Percentiles rank a stretch among this genome's conserved stretches.
These are phyloP conservation scores for Clinocottus analis DNA, from an alignment of 2,113 vertebrate genomes.

Conservation along the genomic window DNA sequence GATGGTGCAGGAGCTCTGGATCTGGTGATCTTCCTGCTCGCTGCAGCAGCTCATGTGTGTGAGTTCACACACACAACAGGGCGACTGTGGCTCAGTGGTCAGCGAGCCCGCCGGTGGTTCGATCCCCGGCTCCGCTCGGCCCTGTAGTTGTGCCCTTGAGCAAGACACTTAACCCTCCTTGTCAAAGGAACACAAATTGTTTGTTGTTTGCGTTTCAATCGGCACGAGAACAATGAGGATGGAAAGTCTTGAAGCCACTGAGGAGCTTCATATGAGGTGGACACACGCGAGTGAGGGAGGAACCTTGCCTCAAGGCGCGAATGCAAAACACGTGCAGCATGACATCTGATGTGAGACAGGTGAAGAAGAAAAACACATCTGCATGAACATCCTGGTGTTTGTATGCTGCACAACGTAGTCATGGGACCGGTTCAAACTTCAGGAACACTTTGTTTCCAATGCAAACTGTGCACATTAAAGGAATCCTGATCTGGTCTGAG, in stretches of 20 bases:
- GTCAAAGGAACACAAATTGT: too few species aligned
- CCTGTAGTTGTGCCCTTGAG: too few species aligned
- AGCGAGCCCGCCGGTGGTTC: too few species aligned
- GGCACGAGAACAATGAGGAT: too few species aligned
- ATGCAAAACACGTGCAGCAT: background rate
- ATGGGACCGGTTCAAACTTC: background rate
- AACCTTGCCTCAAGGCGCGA: background rate
- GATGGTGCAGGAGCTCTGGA: conserved; percentile 12
- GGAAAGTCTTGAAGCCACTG: background rate
- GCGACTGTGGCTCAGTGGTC: too few species aligned
- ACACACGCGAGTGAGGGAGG: background rate
- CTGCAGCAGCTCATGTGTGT: background rate
- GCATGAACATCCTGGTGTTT: background rate
- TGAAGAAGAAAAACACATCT: background rate
- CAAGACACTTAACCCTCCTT: too few species aligned
- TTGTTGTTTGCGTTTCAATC: too few species aligned
- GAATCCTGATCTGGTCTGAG: background rate
- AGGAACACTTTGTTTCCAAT: background rate
- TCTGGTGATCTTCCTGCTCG: background rate
- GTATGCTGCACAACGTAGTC: background rate
- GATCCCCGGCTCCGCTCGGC: too few species aligned
- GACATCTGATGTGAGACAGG: too few species aligned
- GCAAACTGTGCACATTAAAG: background rate
- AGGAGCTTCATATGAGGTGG: background rate
- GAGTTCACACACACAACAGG: conserved; percentile 4